A percentile compares a stretch with the other conserved stretches of the same genome.
Conservation (phyloP, 1,140 invertebrate species). For the Listronotus bonariensis region DNA sequence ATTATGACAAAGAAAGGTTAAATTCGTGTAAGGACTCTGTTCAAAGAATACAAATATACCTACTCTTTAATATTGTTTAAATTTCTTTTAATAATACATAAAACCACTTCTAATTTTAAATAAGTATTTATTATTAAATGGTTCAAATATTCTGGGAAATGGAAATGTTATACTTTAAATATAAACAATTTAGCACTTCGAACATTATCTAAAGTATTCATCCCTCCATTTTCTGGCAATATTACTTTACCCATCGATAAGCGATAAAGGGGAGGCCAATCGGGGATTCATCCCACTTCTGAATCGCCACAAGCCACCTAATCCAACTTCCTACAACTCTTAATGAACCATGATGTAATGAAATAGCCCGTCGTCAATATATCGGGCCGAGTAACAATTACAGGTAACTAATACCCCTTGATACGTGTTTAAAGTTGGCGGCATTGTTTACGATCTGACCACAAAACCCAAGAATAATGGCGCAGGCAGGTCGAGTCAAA, state of each 20-base stretch:
- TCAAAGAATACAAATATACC: too few species aligned
- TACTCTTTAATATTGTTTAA: too few species aligned
- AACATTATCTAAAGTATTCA: too few species aligned
- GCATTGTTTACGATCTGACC: slow-evolving; percentile 54
- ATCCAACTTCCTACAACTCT: slow-evolving; percentile 47
- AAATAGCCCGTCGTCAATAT: slow-evolving; percentile 51
- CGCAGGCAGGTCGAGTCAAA: slow-evolving; percentile 50
- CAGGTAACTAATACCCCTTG: slow-evolving; percentile 54
- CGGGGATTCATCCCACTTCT: not conserved
- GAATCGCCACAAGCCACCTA: slow-evolving; percentile 43
- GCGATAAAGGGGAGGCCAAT: not conserved
- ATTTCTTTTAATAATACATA: too few species aligned
- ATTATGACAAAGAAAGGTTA: too few species aligned
- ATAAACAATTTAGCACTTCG: too few species aligned
- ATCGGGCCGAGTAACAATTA: slow-evolving; percentile 50
- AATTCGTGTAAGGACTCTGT: too few species aligned
- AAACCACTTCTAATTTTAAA: too few species aligned
- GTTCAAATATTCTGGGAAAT: too few species aligned
- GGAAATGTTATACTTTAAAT: too few species aligned
- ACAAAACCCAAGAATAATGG: slow-evolving; percentile 52
- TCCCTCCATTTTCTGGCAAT: not conserved
- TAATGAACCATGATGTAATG: slow-evolving; percentile 53
- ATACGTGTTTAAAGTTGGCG: slow-evolving; percentile 55
- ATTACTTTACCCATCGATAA: slow-evolving; percentile 20
- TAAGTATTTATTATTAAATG: too few species aligned